Evolutionary conservation across 37 sponge, comb jelly and placozoan genomes (phyloP).

Genomic region (Mnemiopsis leidyi): DNA sequence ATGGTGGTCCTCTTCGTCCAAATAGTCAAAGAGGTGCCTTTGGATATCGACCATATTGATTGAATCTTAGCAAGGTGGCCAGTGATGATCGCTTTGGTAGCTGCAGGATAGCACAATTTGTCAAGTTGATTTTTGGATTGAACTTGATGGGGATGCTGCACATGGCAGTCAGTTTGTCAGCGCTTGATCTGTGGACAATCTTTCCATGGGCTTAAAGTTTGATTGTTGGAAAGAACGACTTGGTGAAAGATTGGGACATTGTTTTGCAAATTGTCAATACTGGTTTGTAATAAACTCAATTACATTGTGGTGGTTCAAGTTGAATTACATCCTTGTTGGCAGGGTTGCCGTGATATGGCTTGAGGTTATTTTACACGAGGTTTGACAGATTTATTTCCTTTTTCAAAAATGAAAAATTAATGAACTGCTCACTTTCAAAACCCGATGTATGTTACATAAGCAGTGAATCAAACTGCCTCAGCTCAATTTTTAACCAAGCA

Average conservation of each 20-base stretch:
- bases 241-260: background rate
- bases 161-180: background rate
- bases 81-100: conserved; percentile 6
- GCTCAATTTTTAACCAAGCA: background rate
- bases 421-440: too few relatives aligned
- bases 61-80: background rate
- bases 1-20: conserved; percentile 51
- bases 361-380: background rate
- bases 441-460: too few relatives aligned
- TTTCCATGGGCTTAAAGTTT: background rate
- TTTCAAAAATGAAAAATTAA: too few relatives aligned
- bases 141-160: background rate
- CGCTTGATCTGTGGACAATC: background rate
- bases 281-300: background rate
- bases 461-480: too few relatives aligned
- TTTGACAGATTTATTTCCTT: background rate
- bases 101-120: conserved; percentile 55
- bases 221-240: background rate
- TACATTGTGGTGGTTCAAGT: background rate
- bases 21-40: conserved; percentile 57
- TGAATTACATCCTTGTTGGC: background rate
- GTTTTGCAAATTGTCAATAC: background rate
- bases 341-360: background rate
- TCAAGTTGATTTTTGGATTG: background rate
- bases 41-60: conserved; percentile 51